phyloP scores from a whole-genome alignment of 2,113 vertebrate genomes.

The Spea bombifrons region DNA sequence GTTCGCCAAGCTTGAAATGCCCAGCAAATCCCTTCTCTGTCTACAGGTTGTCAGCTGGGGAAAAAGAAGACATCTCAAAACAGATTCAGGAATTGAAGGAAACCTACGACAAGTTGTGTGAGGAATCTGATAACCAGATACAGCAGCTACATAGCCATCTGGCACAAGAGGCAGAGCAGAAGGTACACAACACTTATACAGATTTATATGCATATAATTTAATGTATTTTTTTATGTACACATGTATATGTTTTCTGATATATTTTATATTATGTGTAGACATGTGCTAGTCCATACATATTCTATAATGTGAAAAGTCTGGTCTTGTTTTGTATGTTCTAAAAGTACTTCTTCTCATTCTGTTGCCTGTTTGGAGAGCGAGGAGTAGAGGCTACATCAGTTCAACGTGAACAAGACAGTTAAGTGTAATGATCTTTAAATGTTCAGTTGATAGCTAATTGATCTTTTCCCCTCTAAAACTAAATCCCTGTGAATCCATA shows the following conservation, averaged over 20 bases:
- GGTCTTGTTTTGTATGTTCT: neutral
- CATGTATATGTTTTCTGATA: neutral
- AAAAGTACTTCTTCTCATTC: neutral
- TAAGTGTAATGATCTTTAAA: neutral
- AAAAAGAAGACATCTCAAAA: constrained; percentile 76
- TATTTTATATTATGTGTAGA: neutral
- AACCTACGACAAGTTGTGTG: constrained; percentile 82
- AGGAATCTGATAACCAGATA: constrained; percentile 77
- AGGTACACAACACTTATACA: constrained; percentile 70
- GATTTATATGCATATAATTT: neutral
- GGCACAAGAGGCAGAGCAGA: constrained; percentile 86
- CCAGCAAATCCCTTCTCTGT: constrained; percentile 4
- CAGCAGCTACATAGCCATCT: constrained; percentile 87
- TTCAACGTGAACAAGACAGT: neutral
- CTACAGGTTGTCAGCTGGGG: constrained; percentile 78
- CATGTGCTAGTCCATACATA: neutral
- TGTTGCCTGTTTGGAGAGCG: neutral
- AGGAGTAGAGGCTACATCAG: neutral
- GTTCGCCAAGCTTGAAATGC: constrained; percentile 1
- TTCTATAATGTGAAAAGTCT: neutral
- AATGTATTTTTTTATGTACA: constrained; percentile 11
- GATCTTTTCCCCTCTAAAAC: no score
- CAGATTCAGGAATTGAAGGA: constrained; percentile 77
- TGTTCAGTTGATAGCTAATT: neutral
- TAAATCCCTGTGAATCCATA: no score